Percentiles rank a stretch among this genome's conserved stretches.
phyloP scores from a whole-genome alignment of 1,140 invertebrate genomes.

The Babylonia areolata region DNA sequence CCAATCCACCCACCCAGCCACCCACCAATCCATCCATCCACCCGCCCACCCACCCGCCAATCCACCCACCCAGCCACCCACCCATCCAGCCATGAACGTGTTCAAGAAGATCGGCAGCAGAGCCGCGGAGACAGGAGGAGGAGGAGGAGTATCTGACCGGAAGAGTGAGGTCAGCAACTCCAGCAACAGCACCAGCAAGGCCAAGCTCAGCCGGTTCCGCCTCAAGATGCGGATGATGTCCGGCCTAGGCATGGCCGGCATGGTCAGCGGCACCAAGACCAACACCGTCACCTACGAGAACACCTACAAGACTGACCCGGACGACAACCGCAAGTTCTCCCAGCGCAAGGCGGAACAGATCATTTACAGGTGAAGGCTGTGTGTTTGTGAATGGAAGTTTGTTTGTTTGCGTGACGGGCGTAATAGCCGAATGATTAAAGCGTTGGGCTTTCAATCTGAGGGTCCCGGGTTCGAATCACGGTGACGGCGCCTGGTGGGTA shows the following conservation, averaged over 20 bases:
- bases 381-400: no score
- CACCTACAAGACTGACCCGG: conserved; percentile 57
- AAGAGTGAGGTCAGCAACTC: conserved; percentile 44
- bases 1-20: no score
- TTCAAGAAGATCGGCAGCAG: conserved; percentile 6
- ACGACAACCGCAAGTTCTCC: conserved; percentile 47
- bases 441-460: no score
- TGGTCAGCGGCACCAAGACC: background rate
- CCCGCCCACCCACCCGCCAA: no score
- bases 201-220: conserved; percentile 43
- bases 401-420: no score
- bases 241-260: conserved; percentile 32
- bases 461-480: no score
- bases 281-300: conserved; percentile 50
- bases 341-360: conserved; percentile 51
- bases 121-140: background rate
- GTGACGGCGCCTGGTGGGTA: no score
- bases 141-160: conserved; percentile 29
- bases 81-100: background rate
- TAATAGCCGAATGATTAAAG: no score
- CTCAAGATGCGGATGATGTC: conserved; percentile 51
- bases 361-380: conserved; percentile 13
- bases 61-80: background rate
- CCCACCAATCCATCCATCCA: no score
- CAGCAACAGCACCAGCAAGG: conserved; percentile 35